Evolutionary conservation across 35 echinoderm and acorn worm species (phyloP), one percentile per base, ranked within the genome.

Genomic region (Lytechinus variegatus): DNA sequence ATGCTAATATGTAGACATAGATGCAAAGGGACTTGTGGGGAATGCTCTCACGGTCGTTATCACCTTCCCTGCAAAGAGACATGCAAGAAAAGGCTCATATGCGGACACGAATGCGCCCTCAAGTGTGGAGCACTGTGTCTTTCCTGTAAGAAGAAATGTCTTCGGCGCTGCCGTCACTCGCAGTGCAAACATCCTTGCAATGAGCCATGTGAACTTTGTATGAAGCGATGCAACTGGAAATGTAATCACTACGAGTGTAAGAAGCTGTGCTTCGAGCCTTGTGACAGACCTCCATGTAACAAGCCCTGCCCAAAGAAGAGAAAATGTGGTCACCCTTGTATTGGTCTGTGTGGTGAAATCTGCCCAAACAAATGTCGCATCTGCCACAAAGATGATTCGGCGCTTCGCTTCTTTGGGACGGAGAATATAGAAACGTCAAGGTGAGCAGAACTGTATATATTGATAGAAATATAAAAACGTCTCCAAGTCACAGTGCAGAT

Each of bases 61-160:
- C 66, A 60, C n/a, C 54, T 27, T 10, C 52, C 87, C 54, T 96
- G 97, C 72, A 27, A 56, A 14, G 29, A 95, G 56, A 97, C 61
- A 27, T 99, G 98, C 61, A 71, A 51, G 13, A 94, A 94, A 21
- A 96, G 28, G 5, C 71, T 99, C 21, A 94, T 98, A 28, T 99
- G 98, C 94, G 97, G 98, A 24, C 98, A 99, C 91, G 16, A 61
- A 61, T 99, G 98, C 87, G 52, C 66, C 14, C 95, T 92, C 9
- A 86, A 89, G 11, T 99, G 98, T 87, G 96, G 96, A 27, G 87
- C 55, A 56, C 71, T 93, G 27, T 99, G 98, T 86, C 96, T 97
- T 55, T 97, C 98, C n/a, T 99, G 98, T 92, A 92, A 89, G 44
- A 91, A 95, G 89, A 33, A 27, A 54, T 99, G 97, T 94, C 95